Conservation (phyloP, 2,113 vertebrate genomes). For the Formicarius rufipectus region DNA sequence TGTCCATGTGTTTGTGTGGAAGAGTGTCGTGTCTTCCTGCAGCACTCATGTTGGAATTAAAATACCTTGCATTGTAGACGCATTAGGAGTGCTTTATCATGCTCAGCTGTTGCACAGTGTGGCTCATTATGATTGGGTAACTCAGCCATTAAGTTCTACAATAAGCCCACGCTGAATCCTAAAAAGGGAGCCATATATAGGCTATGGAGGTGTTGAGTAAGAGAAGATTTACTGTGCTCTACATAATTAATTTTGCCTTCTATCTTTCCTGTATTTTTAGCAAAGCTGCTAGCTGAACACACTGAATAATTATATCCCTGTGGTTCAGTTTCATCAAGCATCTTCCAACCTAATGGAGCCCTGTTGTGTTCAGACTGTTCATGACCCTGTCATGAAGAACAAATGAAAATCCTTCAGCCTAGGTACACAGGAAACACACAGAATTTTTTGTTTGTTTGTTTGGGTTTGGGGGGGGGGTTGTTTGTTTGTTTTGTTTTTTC, state of each 20-base stretch:
- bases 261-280: slow-evolving; percentile 14
- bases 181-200: slow-evolving; percentile 50
- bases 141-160: slow-evolving; percentile 34
- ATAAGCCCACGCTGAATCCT: slow-evolving; percentile 42
- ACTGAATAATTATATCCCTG: neutral
- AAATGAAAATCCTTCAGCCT: neutral
- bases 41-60: neutral
- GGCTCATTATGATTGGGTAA: slow-evolving; percentile 58
- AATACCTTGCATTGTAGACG: slow-evolving; percentile 42
- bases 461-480: no score
- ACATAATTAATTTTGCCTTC: slow-evolving; percentile 43
- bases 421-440: neutral
- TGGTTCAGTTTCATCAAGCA: neutral
- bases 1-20: slow-evolving; percentile 11
- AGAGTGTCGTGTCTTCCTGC: neutral
- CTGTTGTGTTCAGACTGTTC: neutral
- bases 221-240: slow-evolving; percentile 22
- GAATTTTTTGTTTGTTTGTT: no score
- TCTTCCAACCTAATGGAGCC: neutral
- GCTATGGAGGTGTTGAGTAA: slow-evolving; percentile 43
- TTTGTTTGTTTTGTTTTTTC: no score
- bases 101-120: slow-evolving; percentile 5
- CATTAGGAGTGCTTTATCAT: slow-evolving; percentile 55
- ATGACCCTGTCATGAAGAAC: neutral
- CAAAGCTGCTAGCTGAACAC: neutral